A percentile compares a stretch with the other conserved stretches of the same genome.
These are phyloP conservation scores for Drosophila longiperda DNA, from an alignment of 2,888 invertebrate species.

Conservation along the genomic window DNA sequence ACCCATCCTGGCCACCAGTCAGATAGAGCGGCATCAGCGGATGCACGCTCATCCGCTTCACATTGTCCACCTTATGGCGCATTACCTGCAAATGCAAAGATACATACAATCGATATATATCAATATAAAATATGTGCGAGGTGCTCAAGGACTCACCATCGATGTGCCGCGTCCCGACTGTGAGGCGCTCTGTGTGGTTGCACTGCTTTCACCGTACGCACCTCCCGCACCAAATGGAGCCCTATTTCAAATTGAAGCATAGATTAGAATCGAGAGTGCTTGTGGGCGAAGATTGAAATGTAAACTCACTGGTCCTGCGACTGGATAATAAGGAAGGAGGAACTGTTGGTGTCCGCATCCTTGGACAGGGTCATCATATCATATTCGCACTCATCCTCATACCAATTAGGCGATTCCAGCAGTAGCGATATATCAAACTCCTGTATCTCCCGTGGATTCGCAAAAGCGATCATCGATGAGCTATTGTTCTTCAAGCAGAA, in stretches of 20 bases:
- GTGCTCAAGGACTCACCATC: slow-evolving; percentile 88
- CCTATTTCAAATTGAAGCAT: slow-evolving; percentile 37
- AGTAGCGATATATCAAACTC: slow-evolving; percentile 98
- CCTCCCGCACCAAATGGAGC: slow-evolving; percentile 62
- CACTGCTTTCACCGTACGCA: slow-evolving; percentile 70
- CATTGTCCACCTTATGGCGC: slow-evolving; percentile 97
- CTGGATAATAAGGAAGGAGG: slow-evolving; percentile 96
- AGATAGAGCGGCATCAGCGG: slow-evolving; percentile 97
- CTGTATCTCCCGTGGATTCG: slow-evolving; percentile 98
- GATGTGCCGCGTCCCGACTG: slow-evolving; percentile 95
- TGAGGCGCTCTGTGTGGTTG: slow-evolving; percentile 76
- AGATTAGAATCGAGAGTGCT: background rate
- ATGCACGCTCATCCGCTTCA: slow-evolving; percentile 97
- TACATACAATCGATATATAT: background rate
- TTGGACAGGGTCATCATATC: slow-evolving; percentile 94
- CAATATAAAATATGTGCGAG: too few species aligned
- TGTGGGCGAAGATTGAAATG: too few species aligned
- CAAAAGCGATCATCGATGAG: slow-evolving; percentile 93
- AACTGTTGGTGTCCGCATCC: slow-evolving; percentile 87
- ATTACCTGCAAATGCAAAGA: slow-evolving; percentile 88
- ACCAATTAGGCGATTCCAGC: slow-evolving; percentile 95
- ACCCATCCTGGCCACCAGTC: slow-evolving; percentile 98
- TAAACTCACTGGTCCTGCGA: slow-evolving; percentile 84
- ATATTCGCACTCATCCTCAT: slow-evolving; percentile 98
- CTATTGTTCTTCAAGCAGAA: slow-evolving; percentile 98